Base-by-base conservation (phyloP, 2,888 invertebrate genomes). In the Andrena chrysosceles region DNA sequence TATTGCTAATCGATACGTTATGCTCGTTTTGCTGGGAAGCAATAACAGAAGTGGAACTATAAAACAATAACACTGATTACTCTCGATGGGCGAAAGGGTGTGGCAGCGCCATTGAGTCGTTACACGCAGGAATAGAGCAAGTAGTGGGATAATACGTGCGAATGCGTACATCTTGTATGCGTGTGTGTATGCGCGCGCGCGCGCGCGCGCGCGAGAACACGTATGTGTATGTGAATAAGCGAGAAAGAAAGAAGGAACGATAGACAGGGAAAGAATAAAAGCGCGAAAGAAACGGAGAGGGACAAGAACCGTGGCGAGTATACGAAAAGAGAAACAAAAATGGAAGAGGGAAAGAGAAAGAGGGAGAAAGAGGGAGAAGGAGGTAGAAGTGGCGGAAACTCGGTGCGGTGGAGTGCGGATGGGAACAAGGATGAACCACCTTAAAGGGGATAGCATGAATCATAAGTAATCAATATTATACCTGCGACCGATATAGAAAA, bases 21-120 rank as follows among this genome's bases (percentile, higher is more conserved):
- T 75, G 35, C 60, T 76, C 42, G 66, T 87, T 80, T 78, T 81
- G 75, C 73, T 64, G 78, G 83, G 85, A 85, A 88, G 85, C 84
- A 86, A 86, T 86, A 89, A 85, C 84, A 86, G 82, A 86, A 89
- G 81, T 84, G 89, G 87, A 91, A 91, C 91, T 91, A 90, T 91
- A 92, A 93, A 93, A 93, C 93, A 93, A 93, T 93, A 93, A 92
- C 91, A 91, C 91, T 93, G 93, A 93, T 93, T 93, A 93, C 91
- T 91, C 91, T 91, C 91, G 92, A 91, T 92, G 93, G 56, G 92
- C 90, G 91, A 93, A 93, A 93, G 93, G 93, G 93, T 93, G 93
- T 93, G 93, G 93, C 93, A 92, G 90, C 92, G 91, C 93, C 93
- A 93, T 93, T 93, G 92, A 93, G 92, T 93, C 93, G 93, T 93